phyloP scores from a whole-genome alignment of 2,797 vertebrate species.

The Diglossa cyanea region DNA sequence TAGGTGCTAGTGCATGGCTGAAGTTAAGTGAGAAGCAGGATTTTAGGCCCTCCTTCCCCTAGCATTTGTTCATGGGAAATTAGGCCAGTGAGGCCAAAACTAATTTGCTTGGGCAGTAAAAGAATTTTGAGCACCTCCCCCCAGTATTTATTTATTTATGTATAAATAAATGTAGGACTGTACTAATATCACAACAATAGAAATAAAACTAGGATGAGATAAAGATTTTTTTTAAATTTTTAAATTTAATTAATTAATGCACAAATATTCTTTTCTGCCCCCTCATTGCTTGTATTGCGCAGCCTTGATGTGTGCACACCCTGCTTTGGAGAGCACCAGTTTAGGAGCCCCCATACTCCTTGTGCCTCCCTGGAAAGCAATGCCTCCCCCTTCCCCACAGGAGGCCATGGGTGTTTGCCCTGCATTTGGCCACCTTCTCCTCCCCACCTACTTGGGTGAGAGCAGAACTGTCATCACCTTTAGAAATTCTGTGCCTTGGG shows the following conservation, averaged over 20 bases:
- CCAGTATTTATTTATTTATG: not conserved
- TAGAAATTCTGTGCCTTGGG: not conserved
- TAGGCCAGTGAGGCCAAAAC: not conserved
- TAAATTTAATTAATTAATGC: not conserved
- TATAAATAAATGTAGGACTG: not conserved
- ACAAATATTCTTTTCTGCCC: not conserved
- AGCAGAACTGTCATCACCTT: fast-evolving
- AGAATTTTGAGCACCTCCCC: fast-evolving
- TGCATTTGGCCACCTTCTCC: not conserved
- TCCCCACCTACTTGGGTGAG: fast-evolving
- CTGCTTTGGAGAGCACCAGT: not conserved
- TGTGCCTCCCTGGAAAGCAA: not conserved
- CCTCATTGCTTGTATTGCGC: fast-evolving
- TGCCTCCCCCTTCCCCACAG: not conserved
- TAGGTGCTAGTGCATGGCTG: not conserved
- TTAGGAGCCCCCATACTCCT: not conserved
- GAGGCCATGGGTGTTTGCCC: not conserved
- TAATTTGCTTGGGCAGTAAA: not conserved
- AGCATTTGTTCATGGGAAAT: not conserved
- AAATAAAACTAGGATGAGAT: not conserved
- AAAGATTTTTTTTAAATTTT: not conserved
- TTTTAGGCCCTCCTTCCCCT: not conserved
- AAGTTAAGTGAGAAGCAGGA: not conserved
- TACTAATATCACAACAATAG: not conserved
- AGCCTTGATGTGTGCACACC: not conserved